phyloP scores from a whole-genome alignment of 2,797 vertebrate species.

The Diplodus sargus region DNA sequence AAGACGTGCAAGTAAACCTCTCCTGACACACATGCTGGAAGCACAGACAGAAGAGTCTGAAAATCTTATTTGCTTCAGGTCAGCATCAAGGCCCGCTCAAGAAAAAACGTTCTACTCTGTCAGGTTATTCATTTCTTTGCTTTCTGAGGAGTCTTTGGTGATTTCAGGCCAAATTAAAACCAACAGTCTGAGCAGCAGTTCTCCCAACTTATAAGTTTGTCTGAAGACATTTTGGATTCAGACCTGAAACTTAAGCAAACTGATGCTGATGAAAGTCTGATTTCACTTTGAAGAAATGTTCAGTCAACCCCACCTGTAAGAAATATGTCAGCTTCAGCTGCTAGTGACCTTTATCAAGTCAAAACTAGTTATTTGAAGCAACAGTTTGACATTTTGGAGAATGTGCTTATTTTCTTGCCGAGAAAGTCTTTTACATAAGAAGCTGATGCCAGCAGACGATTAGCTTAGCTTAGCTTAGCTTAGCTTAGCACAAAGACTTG shows the following conservation, averaged over 20 bases:
- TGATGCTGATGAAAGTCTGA: conserved; percentile 8
- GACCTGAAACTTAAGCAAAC: background rate
- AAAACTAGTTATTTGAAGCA: background rate
- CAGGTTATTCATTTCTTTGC: conserved; percentile 55
- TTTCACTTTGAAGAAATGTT: conserved; percentile 4
- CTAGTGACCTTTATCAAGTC: background rate
- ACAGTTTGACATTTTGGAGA: background rate
- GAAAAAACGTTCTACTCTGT: conserved; percentile 45
- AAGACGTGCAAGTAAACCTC: conserved; percentile 48
- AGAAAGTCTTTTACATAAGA: background rate
- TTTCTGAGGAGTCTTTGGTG: conserved; percentile 44
- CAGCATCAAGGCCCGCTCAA: conserved; percentile 20
- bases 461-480: background rate
- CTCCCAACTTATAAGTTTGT: conserved; percentile 13
- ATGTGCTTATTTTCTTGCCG: background rate
- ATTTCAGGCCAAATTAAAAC: conserved; percentile 51
- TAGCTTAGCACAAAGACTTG: background rate
- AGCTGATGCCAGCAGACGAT: background rate
- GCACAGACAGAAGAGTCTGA: conserved; percentile 43
- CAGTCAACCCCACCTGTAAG: background rate
- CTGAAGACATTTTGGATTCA: conserved; percentile 32
- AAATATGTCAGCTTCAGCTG: background rate
- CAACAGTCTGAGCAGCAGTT: conserved; percentile 36
- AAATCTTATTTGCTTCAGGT: conserved; percentile 56
- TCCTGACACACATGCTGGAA: conserved; percentile 50